phyloP scores from a whole-genome alignment of 2,797 vertebrate species.

The Euthynnus affinis region DNA sequence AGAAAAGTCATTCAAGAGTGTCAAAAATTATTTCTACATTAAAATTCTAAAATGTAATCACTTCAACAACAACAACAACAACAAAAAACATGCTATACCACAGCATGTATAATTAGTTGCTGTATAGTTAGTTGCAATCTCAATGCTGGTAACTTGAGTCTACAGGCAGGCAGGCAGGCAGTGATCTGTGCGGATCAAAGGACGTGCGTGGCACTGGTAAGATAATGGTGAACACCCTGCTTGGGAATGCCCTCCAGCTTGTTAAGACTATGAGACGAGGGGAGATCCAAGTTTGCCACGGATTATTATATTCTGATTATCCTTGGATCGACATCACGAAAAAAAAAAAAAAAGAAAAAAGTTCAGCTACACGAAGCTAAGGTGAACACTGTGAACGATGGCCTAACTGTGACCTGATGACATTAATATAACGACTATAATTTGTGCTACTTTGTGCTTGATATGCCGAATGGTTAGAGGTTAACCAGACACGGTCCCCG shows the following conservation, averaged over 20 bases:
- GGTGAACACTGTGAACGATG: background rate
- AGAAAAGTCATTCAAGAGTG: background rate
- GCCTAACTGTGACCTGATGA: background rate
- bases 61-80: too few species aligned
- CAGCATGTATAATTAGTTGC: background rate
- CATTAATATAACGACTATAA: background rate
- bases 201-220: conserved; percentile 71
- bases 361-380: conserved; percentile 7
- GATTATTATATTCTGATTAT: background rate
- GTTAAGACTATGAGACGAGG: conserved; percentile 14
- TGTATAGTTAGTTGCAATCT: background rate
- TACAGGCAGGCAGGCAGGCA: background rate
- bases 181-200: conserved; percentile 32
- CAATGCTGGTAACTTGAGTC: background rate
- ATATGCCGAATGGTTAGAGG: conserved; percentile 66
- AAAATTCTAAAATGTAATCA: background rate
- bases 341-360: too few species aligned
- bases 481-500: conserved; percentile 28
- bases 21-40: background rate
- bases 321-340: background rate
- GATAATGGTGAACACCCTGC: conserved; percentile 65
- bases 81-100: background rate
- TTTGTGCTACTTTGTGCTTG: conserved; percentile 23
- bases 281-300: conserved; percentile 19
- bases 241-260: conserved; percentile 40